Percentiles rank a stretch among this genome's conserved stretches.
Evolutionary conservation across 2,797 vertebrate genomes (phyloP).

Genomic region (Galago senegalensis): DNA sequence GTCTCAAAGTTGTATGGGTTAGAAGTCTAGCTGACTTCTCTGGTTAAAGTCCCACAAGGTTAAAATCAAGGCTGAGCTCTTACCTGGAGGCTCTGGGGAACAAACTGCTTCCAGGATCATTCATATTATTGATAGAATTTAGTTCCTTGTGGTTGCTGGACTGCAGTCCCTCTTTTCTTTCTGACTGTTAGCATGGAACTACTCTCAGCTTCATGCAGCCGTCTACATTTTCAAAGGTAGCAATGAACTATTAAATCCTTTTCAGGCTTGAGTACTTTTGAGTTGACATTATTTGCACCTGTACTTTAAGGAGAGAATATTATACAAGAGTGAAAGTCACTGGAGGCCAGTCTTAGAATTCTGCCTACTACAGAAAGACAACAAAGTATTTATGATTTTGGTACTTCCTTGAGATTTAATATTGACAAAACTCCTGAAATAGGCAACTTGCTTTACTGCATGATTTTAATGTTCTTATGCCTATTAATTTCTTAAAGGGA

Average conservation of each 20-base stretch:
- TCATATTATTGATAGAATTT: conserved; percentile 30
- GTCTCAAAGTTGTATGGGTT: conserved; percentile 28
- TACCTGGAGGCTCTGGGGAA: not conserved
- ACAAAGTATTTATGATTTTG: not conserved
- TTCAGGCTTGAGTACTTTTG: not conserved
- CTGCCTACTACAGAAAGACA: not conserved
- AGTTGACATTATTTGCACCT: not conserved
- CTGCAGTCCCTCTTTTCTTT: conserved; percentile 24
- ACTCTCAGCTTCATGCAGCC: not conserved
- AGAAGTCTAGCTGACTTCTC: conserved; percentile 23
- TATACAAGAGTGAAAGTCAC: not conserved
- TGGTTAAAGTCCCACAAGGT: conserved; percentile 2
- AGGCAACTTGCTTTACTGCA: conserved; percentile 20
- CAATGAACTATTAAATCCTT: not conserved
- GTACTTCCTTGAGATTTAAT: conserved; percentile 21
- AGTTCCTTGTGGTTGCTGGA: not conserved
- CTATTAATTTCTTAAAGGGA: not conserved
- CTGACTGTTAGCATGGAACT: not conserved
- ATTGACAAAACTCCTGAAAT: not conserved
- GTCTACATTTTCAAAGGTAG: conserved; percentile 10
- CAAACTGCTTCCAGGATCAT: not conserved
- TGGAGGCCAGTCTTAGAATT: conserved; percentile 40
- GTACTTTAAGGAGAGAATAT: not conserved
- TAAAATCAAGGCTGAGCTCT: conserved; percentile 25
- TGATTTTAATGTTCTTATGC: not conserved